Evolutionary conservation across 1,140 invertebrate species (phyloP).

Genomic region (Brachionus koreanus): DNA sequence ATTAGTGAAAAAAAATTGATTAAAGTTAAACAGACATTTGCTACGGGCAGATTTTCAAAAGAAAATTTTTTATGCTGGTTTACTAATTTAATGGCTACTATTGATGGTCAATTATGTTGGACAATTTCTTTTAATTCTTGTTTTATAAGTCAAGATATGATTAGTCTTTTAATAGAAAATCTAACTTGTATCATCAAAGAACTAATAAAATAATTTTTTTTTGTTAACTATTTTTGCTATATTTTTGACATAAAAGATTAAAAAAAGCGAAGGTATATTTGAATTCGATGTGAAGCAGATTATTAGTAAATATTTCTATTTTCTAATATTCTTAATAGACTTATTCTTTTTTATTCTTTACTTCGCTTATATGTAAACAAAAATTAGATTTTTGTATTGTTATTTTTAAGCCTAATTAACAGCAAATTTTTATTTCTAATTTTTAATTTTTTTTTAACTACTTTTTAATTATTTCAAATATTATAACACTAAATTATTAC

Average conservation of each 20-base stretch:
- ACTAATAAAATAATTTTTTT: slow-evolving; percentile 3
- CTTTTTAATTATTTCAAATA: too few relatives aligned
- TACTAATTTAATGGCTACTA: slow-evolving; percentile 25
- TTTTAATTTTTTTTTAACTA: too few relatives aligned
- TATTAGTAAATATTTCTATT: too few relatives aligned
- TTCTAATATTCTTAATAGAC: too few relatives aligned
- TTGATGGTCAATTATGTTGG: slow-evolving; percentile 35
- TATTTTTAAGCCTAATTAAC: too few relatives aligned
- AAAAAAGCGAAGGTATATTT: neutral
- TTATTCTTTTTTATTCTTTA: too few relatives aligned
- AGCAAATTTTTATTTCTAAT: too few relatives aligned
- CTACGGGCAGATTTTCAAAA: slow-evolving; percentile 1
- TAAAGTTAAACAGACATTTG: slow-evolving; percentile 13
- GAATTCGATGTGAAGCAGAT: neutral
- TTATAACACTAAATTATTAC: too few relatives aligned
- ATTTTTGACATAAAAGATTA: neutral
- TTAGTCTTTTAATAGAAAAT: slow-evolving; percentile 16
- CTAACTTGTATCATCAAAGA: slow-evolving; percentile 13
- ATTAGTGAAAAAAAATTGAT: neutral
- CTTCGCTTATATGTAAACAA: too few relatives aligned
- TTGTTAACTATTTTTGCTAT: neutral
- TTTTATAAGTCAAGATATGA: slow-evolving; percentile 30
- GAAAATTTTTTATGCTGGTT: slow-evolving; percentile 38
- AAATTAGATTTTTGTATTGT: too few relatives aligned
- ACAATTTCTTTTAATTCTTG: slow-evolving; percentile 20